Percentiles rank a stretch among this genome's conserved stretches.
Conservation (phyloP, 2,797 vertebrate species). For the Platyrinchus mystaceus region DNA sequence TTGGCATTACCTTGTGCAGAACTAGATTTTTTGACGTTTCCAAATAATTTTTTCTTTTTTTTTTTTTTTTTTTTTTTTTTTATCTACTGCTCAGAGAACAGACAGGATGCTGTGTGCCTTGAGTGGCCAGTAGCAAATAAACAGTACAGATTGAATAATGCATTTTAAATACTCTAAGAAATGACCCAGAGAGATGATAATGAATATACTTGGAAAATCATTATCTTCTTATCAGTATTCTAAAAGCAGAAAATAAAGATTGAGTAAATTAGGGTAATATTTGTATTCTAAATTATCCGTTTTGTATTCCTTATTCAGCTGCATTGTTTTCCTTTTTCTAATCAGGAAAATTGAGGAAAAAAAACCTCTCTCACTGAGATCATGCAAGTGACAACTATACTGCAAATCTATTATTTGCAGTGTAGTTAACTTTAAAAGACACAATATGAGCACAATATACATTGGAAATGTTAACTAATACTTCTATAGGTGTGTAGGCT, state of each 20-base stretch:
- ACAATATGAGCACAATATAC: neutral
- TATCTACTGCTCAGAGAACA: neutral
- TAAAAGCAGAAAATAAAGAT: constrained; percentile 10
- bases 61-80: neutral
- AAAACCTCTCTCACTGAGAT: neutral
- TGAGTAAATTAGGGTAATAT: neutral
- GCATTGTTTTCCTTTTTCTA: neutral
- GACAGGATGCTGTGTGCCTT: neutral
- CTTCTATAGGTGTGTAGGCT: neutral
- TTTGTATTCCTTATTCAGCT: neutral
- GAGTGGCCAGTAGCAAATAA: neutral
- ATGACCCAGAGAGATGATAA: neutral
- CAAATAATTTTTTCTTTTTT: neutral
- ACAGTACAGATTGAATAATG: neutral
- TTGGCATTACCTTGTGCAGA: neutral
- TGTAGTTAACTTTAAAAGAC: neutral
- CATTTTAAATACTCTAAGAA: neutral
- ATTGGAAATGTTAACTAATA: neutral
- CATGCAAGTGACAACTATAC: neutral
- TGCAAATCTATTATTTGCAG: neutral
- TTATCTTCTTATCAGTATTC: neutral
- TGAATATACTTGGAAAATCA: neutral
- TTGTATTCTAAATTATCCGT: neutral
- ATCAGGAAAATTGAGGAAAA: neutral
- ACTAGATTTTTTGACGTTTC: neutral